Conservation (phyloP, 2,113 vertebrate genomes). For the Morphnarchus princeps region DNA sequence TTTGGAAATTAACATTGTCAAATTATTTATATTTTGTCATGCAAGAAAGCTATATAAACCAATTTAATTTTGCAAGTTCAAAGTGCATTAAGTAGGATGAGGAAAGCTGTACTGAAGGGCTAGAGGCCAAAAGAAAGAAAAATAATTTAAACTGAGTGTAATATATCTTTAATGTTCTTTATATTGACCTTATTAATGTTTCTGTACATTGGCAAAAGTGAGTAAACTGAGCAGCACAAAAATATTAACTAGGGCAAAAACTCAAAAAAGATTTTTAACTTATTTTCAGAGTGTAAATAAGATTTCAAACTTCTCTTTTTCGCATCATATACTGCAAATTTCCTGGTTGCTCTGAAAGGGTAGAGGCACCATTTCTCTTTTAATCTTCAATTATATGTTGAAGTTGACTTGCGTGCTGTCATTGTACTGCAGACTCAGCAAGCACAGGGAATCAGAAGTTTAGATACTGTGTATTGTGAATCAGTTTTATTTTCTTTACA, state of each 20-base stretch:
- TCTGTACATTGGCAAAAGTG: background rate
- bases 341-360: background rate
- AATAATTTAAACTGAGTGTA: background rate
- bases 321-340: background rate
- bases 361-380: background rate
- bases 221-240: background rate
- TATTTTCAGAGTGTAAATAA: background rate
- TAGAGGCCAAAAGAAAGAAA: constrained; percentile 15
- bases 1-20: background rate
- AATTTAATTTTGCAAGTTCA: constrained; percentile 34
- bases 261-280: background rate
- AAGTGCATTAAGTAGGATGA: background rate
- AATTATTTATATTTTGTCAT: constrained; percentile 38
- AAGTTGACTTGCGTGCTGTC: background rate
- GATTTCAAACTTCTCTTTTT: background rate
- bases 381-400: constrained; percentile 20
- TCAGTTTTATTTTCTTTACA: constrained; percentile 3
- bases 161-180: background rate
- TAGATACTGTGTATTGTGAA: background rate
- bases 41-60: background rate
- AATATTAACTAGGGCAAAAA: background rate
- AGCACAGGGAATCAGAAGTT: background rate
- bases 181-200: background rate
- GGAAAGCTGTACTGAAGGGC: background rate
- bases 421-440: background rate